Evolutionary conservation across 2,888 invertebrate genomes (phyloP), one percentile per base, ranked within the genome.

Genomic region (Minunthozetes semirufus): DNA sequence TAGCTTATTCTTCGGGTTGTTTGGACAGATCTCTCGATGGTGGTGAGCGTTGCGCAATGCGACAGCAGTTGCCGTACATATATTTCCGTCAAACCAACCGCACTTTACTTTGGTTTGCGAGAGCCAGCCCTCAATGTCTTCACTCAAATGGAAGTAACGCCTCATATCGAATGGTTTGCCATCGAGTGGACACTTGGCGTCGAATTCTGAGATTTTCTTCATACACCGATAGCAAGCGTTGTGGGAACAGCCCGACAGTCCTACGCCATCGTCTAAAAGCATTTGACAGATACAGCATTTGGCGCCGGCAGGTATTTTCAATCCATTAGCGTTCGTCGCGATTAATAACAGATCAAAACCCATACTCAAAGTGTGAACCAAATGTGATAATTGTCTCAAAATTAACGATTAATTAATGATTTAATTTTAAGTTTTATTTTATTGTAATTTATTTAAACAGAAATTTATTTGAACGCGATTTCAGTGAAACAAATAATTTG

Each of bases 61-160:
- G 13, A 66, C 38, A 9, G n/a, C 66, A 66, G 66, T 66, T 22
- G 66, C 66, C 42, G 66, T 66, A 66, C 66, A 66, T 5, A 6
- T 6, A 19, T 29, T 19, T 22, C 66, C 66, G 17, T 66, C 42
- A n/a, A 66, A 66, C 38, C 42, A 66, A 8, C 13, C 19, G 17
- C 66, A 66, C 42, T 66, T 66, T 1, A 66, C 19, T 38, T 66
- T 66, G 42, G 38, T 38, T 6, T 38, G 8, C 6, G 17, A 19
- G 19, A 66, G 66, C 42, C 66, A 66, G n/a, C n/a, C n/a, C 29
- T 66, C 66, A 66, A 66, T 66, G 1, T 66, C 38, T 38, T 66
- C 38, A n/a, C 2, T n/a, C 42, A 66, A 38, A 38, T 6, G 42
- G 13, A 8, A 19, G n/a, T 38, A 66, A 8, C 19, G 5, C 6